phyloP scores from a whole-genome alignment of 1,140 invertebrate genomes.

The Harpegnathos saltator region DNA sequence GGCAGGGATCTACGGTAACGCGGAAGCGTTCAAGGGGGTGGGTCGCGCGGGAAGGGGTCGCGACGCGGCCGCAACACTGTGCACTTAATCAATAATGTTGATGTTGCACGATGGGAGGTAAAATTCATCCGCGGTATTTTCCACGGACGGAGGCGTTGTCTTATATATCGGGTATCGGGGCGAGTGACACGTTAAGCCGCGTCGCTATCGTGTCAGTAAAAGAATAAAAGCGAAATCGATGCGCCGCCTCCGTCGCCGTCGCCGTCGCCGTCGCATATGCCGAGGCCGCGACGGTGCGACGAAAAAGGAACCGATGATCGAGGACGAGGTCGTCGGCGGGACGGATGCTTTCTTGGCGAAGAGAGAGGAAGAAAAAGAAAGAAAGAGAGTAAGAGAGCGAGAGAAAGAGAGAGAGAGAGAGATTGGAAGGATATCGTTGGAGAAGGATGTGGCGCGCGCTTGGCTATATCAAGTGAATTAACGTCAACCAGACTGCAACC shows the following conservation, averaged over 20 bases:
- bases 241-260: background rate
- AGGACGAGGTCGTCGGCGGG: constrained; percentile 9
- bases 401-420: too few species aligned
- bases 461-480: constrained; percentile 55
- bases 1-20: background rate
- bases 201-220: constrained; percentile 49
- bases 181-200: constrained; percentile 66
- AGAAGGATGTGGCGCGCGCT: background rate
- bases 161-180: constrained; percentile 56
- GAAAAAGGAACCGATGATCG: constrained; percentile 41
- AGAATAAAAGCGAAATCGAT: constrained; percentile 32
- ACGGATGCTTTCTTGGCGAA: background rate
- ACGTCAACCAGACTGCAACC: constrained; percentile 34
- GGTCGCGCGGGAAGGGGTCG: background rate
- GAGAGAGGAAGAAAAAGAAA: background rate
- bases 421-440: constrained; percentile 41
- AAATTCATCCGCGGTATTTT: constrained; percentile 66
- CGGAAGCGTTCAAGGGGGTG: background rate
- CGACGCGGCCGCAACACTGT: constrained; percentile 27
- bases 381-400: too few species aligned
- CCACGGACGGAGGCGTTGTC: constrained; percentile 18
- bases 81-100: constrained; percentile 71
- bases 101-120: constrained; percentile 57
- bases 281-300: background rate
- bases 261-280: background rate